Evolutionary conservation across 2,797 vertebrate genomes (phyloP).

Genomic region (Crocodylus rhombifer): DNA sequence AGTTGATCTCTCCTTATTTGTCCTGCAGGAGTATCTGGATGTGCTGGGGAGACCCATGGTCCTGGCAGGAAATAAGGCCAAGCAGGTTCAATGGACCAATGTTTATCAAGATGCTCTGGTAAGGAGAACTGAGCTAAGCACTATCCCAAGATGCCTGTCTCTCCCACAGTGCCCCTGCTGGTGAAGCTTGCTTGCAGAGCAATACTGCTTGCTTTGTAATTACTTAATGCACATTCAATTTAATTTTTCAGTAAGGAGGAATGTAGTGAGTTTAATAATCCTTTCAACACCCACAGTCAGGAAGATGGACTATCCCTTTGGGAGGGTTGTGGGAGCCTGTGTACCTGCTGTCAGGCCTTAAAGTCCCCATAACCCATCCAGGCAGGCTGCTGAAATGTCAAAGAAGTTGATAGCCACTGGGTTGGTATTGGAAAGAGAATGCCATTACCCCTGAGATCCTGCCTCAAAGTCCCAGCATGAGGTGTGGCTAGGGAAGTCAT

Average conservation of each 20-base stretch:
- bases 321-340: background rate
- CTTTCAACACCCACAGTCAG: background rate
- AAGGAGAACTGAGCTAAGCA: conserved; percentile 47
- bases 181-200: background rate
- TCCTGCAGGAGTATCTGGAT: conserved; percentile 93
- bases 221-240: background rate
- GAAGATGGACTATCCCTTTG: background rate
- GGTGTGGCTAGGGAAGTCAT: too few relatives aligned
- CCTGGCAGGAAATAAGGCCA: conserved; percentile 92
- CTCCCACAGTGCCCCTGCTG: background rate
- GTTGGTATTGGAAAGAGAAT: background rate
- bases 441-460: background rate
- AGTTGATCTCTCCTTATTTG: background rate
- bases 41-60: conserved; percentile 98
- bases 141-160: background rate
- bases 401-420: background rate
- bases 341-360: background rate
- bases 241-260: background rate
- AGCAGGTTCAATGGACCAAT: conserved; percentile 98
- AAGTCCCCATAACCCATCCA: too few relatives aligned
- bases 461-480: background rate
- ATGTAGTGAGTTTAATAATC: background rate
- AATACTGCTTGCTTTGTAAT: background rate
- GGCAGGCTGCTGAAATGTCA: background rate
- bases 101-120: conserved; percentile 99